Conservation (phyloP, 2,113 vertebrate genomes). For the Platichthys flesus region DNA sequence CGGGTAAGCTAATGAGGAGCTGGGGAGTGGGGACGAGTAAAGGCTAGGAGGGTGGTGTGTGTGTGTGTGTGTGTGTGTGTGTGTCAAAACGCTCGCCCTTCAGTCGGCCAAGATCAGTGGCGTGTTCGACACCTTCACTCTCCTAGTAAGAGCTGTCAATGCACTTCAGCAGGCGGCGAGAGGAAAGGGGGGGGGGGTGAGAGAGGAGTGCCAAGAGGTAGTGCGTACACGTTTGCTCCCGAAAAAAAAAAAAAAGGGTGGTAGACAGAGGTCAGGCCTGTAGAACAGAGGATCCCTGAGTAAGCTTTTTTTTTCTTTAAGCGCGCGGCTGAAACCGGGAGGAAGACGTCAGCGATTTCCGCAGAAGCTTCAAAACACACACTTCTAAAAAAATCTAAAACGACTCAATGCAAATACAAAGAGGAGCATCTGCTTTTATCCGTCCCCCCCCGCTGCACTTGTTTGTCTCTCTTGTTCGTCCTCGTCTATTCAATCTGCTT, state of each 20-base stretch:
- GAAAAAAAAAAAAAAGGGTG: too few relatives aligned
- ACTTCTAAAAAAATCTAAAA: too few relatives aligned
- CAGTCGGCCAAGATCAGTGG: slow-evolving; percentile 52
- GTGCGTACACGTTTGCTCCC: too few relatives aligned
- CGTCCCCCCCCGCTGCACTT: neutral
- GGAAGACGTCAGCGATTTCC: neutral
- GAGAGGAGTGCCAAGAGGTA: neutral
- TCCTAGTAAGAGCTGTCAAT: slow-evolving; percentile 34
- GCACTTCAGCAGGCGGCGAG: neutral
- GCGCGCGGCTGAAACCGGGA: too few relatives aligned
- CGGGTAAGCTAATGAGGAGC: slow-evolving; percentile 66
- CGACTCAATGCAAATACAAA: too few relatives aligned
- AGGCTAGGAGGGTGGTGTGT: neutral
- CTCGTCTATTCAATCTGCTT: neutral
- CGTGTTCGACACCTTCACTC: slow-evolving; percentile 67
- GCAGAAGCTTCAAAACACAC: neutral
- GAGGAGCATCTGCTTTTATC: too few relatives aligned
- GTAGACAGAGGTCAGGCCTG: neutral
- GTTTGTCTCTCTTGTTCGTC: slow-evolving; percentile 25
- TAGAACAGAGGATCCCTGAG: neutral
- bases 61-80: neutral
- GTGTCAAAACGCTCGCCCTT: slow-evolving; percentile 40
- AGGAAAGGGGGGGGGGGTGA: neutral
- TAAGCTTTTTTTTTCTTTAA: neutral
- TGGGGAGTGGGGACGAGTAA: neutral